These are phyloP conservation scores for Molossus molossus DNA, from an alignment of 2,797 vertebrate species.

Conservation along the genomic window DNA sequence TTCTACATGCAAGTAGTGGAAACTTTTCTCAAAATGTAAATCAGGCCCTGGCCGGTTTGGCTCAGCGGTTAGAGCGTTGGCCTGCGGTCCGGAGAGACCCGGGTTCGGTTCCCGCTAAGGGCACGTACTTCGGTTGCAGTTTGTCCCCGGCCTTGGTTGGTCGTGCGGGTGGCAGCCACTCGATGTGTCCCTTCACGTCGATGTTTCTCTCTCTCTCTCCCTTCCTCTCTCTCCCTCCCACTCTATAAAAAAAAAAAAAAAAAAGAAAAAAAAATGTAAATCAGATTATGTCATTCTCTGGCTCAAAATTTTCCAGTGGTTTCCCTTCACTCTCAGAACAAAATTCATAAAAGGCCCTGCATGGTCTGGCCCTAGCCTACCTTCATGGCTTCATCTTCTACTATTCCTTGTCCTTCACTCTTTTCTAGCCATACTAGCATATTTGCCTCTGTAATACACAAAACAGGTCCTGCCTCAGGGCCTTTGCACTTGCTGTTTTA, in stretches of 20 bases:
- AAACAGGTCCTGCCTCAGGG: neutral
- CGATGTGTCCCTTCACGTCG: too few species aligned
- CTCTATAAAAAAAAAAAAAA: too few species aligned
- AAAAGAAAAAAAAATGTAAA: constrained; percentile 8
- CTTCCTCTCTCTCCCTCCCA: too few species aligned
- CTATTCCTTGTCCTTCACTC: neutral
- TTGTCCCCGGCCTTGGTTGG: too few species aligned
- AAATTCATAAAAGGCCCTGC: neutral
- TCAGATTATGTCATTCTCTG: neutral
- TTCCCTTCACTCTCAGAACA: neutral
- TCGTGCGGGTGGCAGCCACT: too few species aligned
- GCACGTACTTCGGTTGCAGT: too few species aligned
- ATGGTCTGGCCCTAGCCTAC: neutral
- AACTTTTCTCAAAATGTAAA: neutral
- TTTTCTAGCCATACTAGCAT: neutral
- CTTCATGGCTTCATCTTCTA: neutral
- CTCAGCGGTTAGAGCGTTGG: too few species aligned
- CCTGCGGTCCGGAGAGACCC: too few species aligned
- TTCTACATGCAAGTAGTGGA: neutral
- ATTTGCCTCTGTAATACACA: constrained; percentile 6
- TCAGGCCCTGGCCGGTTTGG: too few species aligned
- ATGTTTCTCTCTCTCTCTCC: too few species aligned
- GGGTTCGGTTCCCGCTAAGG: too few species aligned
- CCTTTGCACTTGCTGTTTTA: constrained; percentile 44
- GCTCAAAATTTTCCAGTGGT: neutral